Percentiles rank a stretch among this genome's conserved stretches.
These are phyloP conservation scores for Cryptoprocta ferox DNA, from an alignment of 2,797 vertebrate genomes.

Conservation along the genomic window DNA sequence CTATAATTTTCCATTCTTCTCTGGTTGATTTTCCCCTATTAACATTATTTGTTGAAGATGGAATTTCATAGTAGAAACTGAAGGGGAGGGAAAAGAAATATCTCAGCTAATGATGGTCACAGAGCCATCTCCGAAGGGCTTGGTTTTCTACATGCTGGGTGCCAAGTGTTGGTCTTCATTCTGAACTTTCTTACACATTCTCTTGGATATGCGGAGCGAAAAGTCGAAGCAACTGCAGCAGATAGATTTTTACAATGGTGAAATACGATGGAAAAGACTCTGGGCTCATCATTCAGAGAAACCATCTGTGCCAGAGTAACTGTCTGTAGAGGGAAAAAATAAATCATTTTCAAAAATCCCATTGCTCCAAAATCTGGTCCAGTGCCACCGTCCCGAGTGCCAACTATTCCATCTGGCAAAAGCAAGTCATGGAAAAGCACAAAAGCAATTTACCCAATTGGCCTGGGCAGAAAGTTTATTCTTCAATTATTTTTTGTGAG, in stretches of 20 bases:
- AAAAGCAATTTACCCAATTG: conserved; percentile 59
- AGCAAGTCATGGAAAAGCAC: conserved; percentile 68
- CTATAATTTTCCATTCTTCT: neutral
- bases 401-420: conserved; percentile 69
- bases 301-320: conserved; percentile 48
- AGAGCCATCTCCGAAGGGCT: neutral
- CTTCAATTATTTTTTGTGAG: conserved; percentile 55
- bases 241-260: neutral
- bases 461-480: conserved; percentile 56
- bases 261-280: conserved; percentile 47
- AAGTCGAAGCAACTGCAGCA: neutral
- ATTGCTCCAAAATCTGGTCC: conserved; percentile 57
- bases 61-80: neutral
- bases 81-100: neutral
- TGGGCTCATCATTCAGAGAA: conserved; percentile 36
- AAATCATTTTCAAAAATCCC: conserved; percentile 68
- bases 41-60: neutral
- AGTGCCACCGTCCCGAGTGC: neutral
- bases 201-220: neutral
- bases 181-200: neutral
- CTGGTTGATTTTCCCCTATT: neutral
- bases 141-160: neutral
- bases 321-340: conserved; percentile 68
- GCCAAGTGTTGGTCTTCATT: neutral
- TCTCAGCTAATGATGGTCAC: neutral